Conservation (phyloP, 1,140 invertebrate species). For the Pseudomyrmex dendroicus region DNA sequence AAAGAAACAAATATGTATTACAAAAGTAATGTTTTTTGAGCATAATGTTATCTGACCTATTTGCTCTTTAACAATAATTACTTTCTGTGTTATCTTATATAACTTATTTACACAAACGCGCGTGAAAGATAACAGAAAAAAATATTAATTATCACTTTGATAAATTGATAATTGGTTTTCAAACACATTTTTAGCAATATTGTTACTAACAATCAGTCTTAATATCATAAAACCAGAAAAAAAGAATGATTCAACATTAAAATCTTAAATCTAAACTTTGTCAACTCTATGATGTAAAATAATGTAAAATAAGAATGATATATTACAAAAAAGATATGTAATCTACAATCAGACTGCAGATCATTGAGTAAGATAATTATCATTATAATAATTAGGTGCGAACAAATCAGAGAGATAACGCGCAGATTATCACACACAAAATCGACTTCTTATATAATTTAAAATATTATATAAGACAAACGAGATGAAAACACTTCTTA, state of each 20-base stretch:
- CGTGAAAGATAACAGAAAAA: not conserved
- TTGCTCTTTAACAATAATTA: too few species aligned
- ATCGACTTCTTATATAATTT: not conserved
- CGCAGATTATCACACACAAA: not conserved
- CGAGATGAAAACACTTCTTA: too few species aligned
- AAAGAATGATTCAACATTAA: not conserved
- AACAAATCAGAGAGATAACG: slow-evolving; percentile 5
- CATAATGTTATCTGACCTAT: too few species aligned
- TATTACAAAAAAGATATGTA: not conserved
- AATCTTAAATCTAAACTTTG: not conserved
- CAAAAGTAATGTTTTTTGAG: too few species aligned
- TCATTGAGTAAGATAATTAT: slow-evolving; percentile 7
- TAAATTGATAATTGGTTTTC: not conserved
- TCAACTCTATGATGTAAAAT: not conserved
- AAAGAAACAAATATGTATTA: too few species aligned
- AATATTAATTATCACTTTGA: not conserved
- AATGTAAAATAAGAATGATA: not conserved
- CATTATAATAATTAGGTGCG: slow-evolving; percentile 5
- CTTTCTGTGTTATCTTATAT: too few species aligned
- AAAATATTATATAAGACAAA: too few species aligned
- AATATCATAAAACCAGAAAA: not conserved
- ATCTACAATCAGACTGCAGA: slow-evolving; percentile 18
- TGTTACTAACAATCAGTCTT: not conserved
- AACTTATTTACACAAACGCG: too few species aligned
- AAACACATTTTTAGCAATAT: not conserved